These are phyloP conservation scores for Sardina pilchardus DNA, from an alignment of 2,113 vertebrate genomes.

Conservation along the genomic window DNA sequence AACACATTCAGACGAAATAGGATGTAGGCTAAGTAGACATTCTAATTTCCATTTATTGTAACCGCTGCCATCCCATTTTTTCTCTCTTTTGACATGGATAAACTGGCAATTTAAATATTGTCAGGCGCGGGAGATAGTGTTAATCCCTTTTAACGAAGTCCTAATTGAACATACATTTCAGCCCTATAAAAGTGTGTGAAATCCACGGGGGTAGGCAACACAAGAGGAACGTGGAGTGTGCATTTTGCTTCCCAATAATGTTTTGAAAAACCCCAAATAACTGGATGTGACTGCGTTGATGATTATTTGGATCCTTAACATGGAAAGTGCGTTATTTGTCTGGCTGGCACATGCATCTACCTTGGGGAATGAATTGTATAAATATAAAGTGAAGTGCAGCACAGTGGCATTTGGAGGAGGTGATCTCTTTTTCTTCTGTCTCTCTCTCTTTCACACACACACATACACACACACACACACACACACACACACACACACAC, in stretches of 20 bases:
- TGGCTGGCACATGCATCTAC: not conserved
- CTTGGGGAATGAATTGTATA: not conserved
- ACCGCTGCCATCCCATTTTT: slow-evolving; percentile 75
- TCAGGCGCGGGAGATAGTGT: slow-evolving; percentile 82
- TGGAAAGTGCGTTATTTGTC: not conserved
- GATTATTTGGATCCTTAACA: not conserved
- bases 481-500: too few relatives aligned
- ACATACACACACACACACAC: too few relatives aligned
- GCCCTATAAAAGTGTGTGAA: slow-evolving; percentile 45
- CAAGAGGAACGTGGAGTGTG: not conserved
- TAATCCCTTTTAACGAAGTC: slow-evolving; percentile 83
- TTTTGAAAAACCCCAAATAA: not conserved
- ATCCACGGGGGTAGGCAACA: slow-evolving; percentile 26
- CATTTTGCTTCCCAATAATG: slow-evolving; percentile 33
- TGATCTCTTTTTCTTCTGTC: not conserved
- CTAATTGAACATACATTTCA: slow-evolving; percentile 81
- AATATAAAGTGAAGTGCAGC: not conserved
- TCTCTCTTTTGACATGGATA: slow-evolving; percentile 74
- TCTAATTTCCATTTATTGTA: slow-evolving; percentile 87
- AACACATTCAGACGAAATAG: slow-evolving; percentile 81
- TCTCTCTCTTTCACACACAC: not conserved
- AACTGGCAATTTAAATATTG: slow-evolving; percentile 86
- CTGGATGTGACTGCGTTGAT: not conserved
- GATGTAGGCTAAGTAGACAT: slow-evolving; percentile 81
- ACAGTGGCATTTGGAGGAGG: not conserved